phyloP scores from a whole-genome alignment of 1,140 invertebrate species.

The Battus philenor region DNA sequence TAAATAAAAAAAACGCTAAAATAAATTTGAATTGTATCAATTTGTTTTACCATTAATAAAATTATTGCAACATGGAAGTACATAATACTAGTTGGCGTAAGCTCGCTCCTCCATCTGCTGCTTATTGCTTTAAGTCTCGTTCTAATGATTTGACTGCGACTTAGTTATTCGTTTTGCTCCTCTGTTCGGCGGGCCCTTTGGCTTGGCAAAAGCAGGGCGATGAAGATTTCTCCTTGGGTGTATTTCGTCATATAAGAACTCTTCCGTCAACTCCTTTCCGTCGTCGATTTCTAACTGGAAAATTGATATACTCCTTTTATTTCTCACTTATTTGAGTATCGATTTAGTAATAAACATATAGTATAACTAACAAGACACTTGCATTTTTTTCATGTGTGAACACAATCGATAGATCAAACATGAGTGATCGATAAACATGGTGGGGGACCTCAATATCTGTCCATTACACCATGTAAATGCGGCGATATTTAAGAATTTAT shows the following conservation, averaged over 20 bases:
- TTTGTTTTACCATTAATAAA: not conserved
- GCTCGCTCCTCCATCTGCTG: not conserved
- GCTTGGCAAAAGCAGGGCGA: slow-evolving; percentile 94
- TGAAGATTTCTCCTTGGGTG: slow-evolving; percentile 95
- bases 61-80: slow-evolving; percentile 14
- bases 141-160: slow-evolving; percentile 67
- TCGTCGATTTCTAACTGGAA: slow-evolving; percentile 95
- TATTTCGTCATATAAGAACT: slow-evolving; percentile 93
- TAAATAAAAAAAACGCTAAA: slow-evolving; percentile 1
- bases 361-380: too few species aligned
- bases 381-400: too few species aligned
- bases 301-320: slow-evolving; percentile 31
- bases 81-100: slow-evolving; percentile 9
- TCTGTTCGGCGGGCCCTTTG: slow-evolving; percentile 93
- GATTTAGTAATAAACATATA: too few species aligned
- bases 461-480: too few species aligned
- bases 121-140: not conserved
- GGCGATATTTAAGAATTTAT: too few species aligned
- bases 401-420: too few species aligned
- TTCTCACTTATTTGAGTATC: too few species aligned
- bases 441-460: too few species aligned
- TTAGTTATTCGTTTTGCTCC: slow-evolving; percentile 94
- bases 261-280: slow-evolving; percentile 91
- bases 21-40: not conserved
- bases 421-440: too few species aligned